A percentile compares a stretch with the other conserved stretches of the same genome.
These are phyloP conservation scores for Stegostoma tigrinum DNA, from an alignment of 2,113 vertebrate genomes.

Conservation along the genomic window DNA sequence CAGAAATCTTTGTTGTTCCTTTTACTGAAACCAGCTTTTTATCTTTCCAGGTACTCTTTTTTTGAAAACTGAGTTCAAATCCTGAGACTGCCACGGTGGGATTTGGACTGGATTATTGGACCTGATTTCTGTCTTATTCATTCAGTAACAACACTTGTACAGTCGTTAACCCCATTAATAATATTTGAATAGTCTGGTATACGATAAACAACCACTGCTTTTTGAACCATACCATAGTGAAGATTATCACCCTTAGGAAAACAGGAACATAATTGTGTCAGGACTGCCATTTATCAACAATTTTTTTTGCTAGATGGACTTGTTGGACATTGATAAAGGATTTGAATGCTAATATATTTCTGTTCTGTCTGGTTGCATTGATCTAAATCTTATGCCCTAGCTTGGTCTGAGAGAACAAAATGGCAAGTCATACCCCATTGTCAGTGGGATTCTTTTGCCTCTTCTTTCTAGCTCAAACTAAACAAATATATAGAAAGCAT, in stretches of 20 bases:
- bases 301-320: background rate
- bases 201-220: background rate
- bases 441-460: background rate
- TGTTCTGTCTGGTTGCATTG: background rate
- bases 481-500: background rate
- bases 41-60: background rate
- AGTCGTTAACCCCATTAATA: background rate
- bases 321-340: background rate
- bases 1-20: background rate
- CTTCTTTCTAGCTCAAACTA: background rate
- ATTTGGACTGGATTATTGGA: background rate
- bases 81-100: background rate
- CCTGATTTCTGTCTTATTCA: background rate
- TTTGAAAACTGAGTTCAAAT: background rate
- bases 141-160: background rate
- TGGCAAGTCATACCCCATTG: background rate
- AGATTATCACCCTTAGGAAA: background rate
- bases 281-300: background rate
- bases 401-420: background rate
- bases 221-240: background rate
- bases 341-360: background rate
- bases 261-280: background rate
- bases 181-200: background rate
- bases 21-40: background rate
- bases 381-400: background rate